phyloP scores from a whole-genome alignment of 1,140 invertebrate genomes.

The Trachymyrmex cornetzi region DNA sequence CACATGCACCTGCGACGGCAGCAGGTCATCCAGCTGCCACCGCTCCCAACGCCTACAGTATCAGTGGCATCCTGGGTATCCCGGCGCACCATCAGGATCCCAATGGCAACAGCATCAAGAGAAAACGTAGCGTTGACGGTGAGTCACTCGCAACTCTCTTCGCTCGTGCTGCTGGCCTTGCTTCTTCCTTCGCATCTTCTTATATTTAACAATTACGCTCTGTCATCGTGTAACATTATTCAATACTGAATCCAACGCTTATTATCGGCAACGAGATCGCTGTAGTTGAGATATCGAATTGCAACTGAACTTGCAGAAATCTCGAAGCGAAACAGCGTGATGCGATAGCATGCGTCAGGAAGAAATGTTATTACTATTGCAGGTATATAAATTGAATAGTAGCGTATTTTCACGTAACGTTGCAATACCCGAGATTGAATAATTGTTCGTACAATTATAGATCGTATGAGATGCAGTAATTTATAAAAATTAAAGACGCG shows the following conservation, averaged over 20 bases:
- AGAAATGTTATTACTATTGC: slow-evolving; percentile 30
- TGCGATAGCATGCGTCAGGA: background rate
- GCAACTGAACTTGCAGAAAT: slow-evolving; percentile 50
- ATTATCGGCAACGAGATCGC: slow-evolving; percentile 34
- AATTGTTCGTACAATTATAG: background rate
- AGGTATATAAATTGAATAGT: slow-evolving; percentile 32
- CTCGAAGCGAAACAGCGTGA: background rate
- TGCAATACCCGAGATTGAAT: slow-evolving; percentile 2
- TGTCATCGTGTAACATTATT: slow-evolving; percentile 51
- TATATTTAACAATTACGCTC: background rate
- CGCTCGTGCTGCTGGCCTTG: slow-evolving; percentile 30
- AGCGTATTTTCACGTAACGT: background rate
- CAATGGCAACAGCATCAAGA: slow-evolving; percentile 91
- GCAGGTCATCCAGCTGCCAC: slow-evolving; percentile 86
- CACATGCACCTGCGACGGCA: slow-evolving; percentile 89
- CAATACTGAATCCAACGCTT: slow-evolving; percentile 25
- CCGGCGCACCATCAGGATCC: slow-evolving; percentile 91
- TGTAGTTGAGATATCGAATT: slow-evolving; percentile 45
- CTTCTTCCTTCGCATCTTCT: background rate
- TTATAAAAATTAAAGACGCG: slow-evolving; percentile 40
- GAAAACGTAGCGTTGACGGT: slow-evolving; percentile 91
- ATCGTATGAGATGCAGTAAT: slow-evolving; percentile 34
- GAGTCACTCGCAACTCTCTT: slow-evolving; percentile 77
- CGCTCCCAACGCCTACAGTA: slow-evolving; percentile 92
- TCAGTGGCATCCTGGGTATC: slow-evolving; percentile 97